Evolutionary conservation across 1,140 invertebrate genomes (phyloP).

Genomic region (Gonatopus flavifemur): DNA sequence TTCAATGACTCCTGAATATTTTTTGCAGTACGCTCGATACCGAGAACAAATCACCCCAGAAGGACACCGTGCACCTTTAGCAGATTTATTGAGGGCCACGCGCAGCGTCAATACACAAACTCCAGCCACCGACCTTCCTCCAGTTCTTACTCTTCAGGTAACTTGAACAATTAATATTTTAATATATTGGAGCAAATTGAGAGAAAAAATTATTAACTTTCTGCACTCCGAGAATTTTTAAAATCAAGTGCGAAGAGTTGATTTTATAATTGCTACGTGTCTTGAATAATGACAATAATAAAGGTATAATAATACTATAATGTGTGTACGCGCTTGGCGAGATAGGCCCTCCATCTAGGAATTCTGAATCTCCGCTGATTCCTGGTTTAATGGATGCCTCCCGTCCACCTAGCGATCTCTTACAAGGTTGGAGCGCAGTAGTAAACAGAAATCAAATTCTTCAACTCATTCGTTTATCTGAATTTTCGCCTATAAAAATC

Average conservation of each 20-base stretch:
- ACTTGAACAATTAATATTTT: slow-evolving; percentile 21
- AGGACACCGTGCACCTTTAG: slow-evolving; percentile 79
- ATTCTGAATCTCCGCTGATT: slow-evolving; percentile 63
- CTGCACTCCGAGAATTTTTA: too few relatives aligned
- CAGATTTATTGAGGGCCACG: slow-evolving; percentile 70
- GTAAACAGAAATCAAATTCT: too few relatives aligned
- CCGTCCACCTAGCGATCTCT: slow-evolving; percentile 61
- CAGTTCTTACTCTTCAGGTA: slow-evolving; percentile 63
- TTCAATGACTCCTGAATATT: background rate
- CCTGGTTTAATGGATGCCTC: slow-evolving; percentile 61
- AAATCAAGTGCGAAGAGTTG: too few relatives aligned
- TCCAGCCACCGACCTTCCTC: slow-evolving; percentile 63
- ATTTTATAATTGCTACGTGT: too few relatives aligned
- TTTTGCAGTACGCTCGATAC: slow-evolving; percentile 51
- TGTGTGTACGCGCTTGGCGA: slow-evolving; percentile 45
- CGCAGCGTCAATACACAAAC: slow-evolving; percentile 84
- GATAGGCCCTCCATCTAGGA: slow-evolving; percentile 62
- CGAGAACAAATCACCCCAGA: slow-evolving; percentile 71
- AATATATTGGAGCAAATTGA: slow-evolving; percentile 13
- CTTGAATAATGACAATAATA: too few relatives aligned
- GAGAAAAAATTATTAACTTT: too few relatives aligned
- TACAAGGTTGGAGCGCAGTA: slow-evolving; percentile 55
- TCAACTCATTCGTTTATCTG: too few relatives aligned
- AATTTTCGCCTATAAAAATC: too few relatives aligned
- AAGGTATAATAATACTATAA: slow-evolving; percentile 43